phyloP scores from a whole-genome alignment of 1,140 invertebrate genomes.

The Drosophila bipectinata region DNA sequence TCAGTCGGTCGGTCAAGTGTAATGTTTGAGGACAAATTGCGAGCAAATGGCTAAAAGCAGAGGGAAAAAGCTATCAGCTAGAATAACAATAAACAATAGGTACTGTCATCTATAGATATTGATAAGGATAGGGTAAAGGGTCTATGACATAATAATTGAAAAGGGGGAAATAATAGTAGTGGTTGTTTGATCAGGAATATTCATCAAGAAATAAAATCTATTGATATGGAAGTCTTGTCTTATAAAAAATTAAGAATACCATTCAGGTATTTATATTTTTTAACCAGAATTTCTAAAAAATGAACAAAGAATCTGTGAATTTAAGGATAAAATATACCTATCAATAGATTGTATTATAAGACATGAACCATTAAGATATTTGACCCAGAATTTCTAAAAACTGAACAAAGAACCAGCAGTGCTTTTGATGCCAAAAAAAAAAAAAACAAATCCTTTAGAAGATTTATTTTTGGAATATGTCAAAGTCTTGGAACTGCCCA shows the following conservation, averaged over 20 bases:
- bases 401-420: too few relatives aligned
- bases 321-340: too few relatives aligned
- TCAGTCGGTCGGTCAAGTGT: slow-evolving; percentile 46
- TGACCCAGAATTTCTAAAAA: too few relatives aligned
- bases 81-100: slow-evolving; percentile 29
- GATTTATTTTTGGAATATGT: slow-evolving; percentile 29
- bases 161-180: not conserved
- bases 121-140: not conserved
- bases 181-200: not conserved
- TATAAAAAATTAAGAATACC: too few relatives aligned
- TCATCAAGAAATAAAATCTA: not conserved
- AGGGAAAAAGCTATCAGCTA: slow-evolving; percentile 1
- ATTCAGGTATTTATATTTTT: too few relatives aligned
- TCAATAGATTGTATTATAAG: too few relatives aligned
- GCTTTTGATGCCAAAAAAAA: too few relatives aligned
- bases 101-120: not conserved
- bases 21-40: slow-evolving; percentile 60
- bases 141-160: not conserved
- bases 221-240: not conserved
- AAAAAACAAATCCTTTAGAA: not conserved
- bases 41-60: slow-evolving; percentile 57
- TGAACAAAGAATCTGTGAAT: too few relatives aligned
- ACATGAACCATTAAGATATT: too few relatives aligned
- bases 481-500: slow-evolving; percentile 20
- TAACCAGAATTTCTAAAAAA: too few relatives aligned